These are phyloP conservation scores for Gymnothorax javanicus DNA, from an alignment of 2,797 vertebrate species.

Conservation along the genomic window DNA sequence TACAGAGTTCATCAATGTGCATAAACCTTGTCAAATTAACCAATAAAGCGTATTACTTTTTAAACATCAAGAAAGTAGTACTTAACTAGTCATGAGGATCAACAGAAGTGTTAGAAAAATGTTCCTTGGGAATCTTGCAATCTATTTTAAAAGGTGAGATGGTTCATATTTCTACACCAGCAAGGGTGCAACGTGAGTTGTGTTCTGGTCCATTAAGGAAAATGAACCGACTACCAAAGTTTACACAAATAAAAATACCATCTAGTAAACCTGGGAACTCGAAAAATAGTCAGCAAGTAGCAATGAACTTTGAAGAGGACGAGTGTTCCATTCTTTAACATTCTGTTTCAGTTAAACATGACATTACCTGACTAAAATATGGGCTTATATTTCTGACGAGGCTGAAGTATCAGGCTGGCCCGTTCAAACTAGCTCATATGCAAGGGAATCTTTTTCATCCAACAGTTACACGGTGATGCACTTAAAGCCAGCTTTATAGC, in stretches of 20 bases:
- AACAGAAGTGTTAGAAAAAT: background rate
- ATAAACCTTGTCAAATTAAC: too few relatives aligned
- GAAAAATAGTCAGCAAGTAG: slow-evolving; percentile 61
- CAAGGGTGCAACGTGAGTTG: background rate
- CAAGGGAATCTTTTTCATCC: background rate
- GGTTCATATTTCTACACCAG: background rate
- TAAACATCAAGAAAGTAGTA: too few relatives aligned
- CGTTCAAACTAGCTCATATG: slow-evolving; percentile 18
- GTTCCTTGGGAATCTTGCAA: background rate
- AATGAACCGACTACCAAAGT: background rate
- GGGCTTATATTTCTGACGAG: background rate
- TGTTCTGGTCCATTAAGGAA: background rate
- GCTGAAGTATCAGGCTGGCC: slow-evolving; percentile 22
- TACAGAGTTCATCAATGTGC: too few relatives aligned
- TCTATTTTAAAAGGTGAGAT: background rate
- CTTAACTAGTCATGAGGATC: too few relatives aligned
- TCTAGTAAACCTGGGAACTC: slow-evolving; percentile 53
- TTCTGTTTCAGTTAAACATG: slow-evolving; percentile 33
- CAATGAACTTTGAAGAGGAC: slow-evolving; percentile 59
- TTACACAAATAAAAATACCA: slow-evolving; percentile 39
- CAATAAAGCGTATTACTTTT: too few relatives aligned
- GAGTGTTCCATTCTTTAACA: slow-evolving; percentile 63
- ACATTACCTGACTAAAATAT: background rate
- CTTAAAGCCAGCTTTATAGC: background rate
- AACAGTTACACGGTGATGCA: background rate